Conservation (phyloP, 2,888 invertebrate species). For the Sinohyriopsis cumingii region DNA sequence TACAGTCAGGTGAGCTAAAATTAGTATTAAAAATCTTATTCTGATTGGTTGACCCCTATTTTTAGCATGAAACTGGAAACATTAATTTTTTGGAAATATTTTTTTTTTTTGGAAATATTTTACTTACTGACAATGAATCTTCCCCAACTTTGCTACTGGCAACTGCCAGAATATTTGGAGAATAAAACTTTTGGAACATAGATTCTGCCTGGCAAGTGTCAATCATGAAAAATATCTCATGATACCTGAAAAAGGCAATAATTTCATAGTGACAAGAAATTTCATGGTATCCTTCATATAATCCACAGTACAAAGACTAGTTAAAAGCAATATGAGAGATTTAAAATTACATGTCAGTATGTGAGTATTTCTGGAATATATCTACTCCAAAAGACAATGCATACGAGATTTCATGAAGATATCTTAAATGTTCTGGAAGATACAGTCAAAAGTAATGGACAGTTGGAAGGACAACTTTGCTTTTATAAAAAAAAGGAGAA, state of each 20-base stretch:
- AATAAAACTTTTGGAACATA: constrained; percentile 97
- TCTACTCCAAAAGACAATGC: too few species aligned
- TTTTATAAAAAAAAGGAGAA: too few species aligned
- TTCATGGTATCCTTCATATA: not conserved
- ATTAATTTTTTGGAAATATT: not conserved
- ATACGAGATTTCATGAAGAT: too few species aligned
- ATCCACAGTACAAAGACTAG: too few species aligned
- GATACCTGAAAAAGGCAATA: constrained; percentile 80
- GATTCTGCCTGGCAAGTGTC: constrained; percentile 99
- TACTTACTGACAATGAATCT: constrained; percentile 88
- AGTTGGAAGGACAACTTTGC: too few species aligned
- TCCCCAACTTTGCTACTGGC: constrained; percentile 99
- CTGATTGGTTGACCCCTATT: not conserved
- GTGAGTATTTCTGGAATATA: too few species aligned
- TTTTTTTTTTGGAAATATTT: not conserved
- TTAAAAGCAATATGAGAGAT: too few species aligned
- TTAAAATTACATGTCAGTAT: too few species aligned
- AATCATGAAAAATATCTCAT: constrained; percentile 98
- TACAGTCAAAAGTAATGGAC: too few species aligned
- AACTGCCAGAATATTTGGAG: constrained; percentile 97
- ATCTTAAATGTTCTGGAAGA: too few species aligned
- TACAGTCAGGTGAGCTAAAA: too few species aligned
- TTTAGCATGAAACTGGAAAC: constrained; percentile 1
- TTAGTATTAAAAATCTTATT: too few species aligned
- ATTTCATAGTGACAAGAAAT: not conserved